Evolutionary conservation across 2,888 invertebrate genomes (phyloP), one percentile per base, ranked within the genome.

Genomic region (Sisyra nigra): DNA sequence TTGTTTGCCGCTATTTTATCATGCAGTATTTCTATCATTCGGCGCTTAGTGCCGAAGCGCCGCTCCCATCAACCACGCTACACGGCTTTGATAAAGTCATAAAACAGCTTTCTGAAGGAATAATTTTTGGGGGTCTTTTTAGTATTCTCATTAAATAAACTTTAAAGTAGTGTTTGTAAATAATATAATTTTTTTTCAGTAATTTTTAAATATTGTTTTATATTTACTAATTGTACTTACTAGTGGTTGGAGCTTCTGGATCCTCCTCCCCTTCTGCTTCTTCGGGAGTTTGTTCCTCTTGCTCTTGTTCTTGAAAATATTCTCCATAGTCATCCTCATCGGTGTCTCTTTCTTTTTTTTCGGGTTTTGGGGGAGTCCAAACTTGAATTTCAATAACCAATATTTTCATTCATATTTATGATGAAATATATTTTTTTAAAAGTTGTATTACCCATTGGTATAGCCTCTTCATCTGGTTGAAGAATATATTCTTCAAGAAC

Each of bases 231-330:
- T 31, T 30, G 19, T 19, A 39, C 19, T 39, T 39, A 39, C 39
- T 39, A 13, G 39, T 39, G 2, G 19, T 18, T 2, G 39, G 39
- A 7, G 18, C 41, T 47, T 48, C 52, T 46, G 49, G 47, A 32
- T 49, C 49, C 45, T 53, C 45, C 42, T 49, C 50, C 17, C 46
- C 51, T 48, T 53, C 53, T 18, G 10, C 17, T 13, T 39, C 19
- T 15, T 19, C 34, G 11, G 7, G 15, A 10, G 3, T 32, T 36
- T 8, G 14, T 41, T 24, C 33, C 37, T 13, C 11, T 6, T n/a
- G 11, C 42, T 15, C 24, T 14, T 36, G n/a, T n/a, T n/a, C n/a
- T n/a, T n/a, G n/a, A n/a, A n/a, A n/a, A n/a, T n/a, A n/a, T n/a
- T 2, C 17, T 10, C 39, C 44, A 36, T 40, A n/a, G 15, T 38